Evolutionary conservation across 2,113 vertebrate genomes (phyloP).

Genomic region (Microcebus lehilahytsara): DNA sequence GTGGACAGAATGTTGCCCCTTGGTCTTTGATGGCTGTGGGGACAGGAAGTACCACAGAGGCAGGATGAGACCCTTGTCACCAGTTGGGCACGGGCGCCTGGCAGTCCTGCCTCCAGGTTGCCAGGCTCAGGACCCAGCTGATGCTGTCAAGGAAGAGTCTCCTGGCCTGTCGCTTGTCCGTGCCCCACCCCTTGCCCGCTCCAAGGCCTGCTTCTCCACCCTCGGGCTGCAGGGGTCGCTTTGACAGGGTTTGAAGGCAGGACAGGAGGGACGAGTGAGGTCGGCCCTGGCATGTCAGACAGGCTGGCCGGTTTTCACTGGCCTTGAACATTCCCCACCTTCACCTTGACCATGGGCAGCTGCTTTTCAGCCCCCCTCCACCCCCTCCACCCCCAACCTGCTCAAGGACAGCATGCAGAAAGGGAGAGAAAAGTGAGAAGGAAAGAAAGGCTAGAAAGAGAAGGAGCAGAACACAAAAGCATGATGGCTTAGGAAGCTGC

Average conservation of each 20-base stretch:
- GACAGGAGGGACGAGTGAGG: background rate
- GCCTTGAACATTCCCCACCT: background rate
- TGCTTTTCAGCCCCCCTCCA: background rate
- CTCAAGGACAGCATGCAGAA: background rate
- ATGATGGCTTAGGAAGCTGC: fast-evolving
- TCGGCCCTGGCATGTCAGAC: background rate
- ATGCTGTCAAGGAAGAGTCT: background rate
- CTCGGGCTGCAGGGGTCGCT: background rate
- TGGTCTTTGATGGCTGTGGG: background rate
- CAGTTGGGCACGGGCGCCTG: background rate
- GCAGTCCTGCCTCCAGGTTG: no score
- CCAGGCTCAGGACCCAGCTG: background rate
- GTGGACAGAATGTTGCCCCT: fast-evolving
- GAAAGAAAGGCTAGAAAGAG: background rate
- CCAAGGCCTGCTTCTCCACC: background rate
- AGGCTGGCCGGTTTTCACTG: background rate
- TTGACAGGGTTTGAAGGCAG: no score
- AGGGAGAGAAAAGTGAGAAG: background rate
- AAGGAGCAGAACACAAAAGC: no score
- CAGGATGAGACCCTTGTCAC: fast-evolving
- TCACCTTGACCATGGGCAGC: background rate
- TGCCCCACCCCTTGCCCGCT: no score
- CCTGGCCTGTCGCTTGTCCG: background rate
- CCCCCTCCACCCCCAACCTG: no score
- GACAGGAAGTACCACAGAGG: background rate